Conservation (phyloP, 2,113 vertebrate genomes). For the Bucco capensis region DNA sequence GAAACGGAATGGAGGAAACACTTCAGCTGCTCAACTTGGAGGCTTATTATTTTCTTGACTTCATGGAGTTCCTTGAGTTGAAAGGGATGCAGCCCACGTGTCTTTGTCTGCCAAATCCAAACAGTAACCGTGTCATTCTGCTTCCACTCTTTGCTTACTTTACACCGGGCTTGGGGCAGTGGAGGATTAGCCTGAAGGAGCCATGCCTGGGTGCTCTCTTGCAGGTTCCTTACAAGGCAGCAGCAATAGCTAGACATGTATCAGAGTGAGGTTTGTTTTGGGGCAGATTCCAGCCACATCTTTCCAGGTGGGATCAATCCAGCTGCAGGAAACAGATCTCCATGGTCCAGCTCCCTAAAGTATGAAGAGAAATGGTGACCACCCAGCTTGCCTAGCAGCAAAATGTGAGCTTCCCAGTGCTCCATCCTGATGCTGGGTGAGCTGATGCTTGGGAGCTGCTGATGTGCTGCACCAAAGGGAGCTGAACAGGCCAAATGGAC, state of each 20-base stretch:
- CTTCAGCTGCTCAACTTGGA: not conserved
- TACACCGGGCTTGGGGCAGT: not conserved
- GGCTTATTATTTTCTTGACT: not conserved
- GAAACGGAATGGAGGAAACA: not conserved
- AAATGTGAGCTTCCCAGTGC: accelerated
- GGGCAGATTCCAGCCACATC: not conserved
- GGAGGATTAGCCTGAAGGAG: not conserved
- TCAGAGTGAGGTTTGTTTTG: not conserved
- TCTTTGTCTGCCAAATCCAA: not conserved
- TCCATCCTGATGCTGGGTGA: accelerated
- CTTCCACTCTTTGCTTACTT: not conserved
- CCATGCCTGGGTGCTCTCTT: not conserved
- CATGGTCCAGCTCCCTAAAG: not conserved
- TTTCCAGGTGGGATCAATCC: not conserved
- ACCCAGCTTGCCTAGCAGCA: not conserved
- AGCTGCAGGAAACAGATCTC: not conserved
- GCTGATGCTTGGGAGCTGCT: not conserved
- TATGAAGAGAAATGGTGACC: not conserved
- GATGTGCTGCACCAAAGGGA: not conserved
- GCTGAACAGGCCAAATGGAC: no score
- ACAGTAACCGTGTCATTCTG: not conserved
- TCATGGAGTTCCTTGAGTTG: not conserved
- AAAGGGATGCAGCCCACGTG: not conserved
- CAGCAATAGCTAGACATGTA: not conserved
- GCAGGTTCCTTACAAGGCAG: not conserved